Base-by-base conservation (phyloP, 2,797 vertebrate genomes). In the Antrozous pallidus region DNA sequence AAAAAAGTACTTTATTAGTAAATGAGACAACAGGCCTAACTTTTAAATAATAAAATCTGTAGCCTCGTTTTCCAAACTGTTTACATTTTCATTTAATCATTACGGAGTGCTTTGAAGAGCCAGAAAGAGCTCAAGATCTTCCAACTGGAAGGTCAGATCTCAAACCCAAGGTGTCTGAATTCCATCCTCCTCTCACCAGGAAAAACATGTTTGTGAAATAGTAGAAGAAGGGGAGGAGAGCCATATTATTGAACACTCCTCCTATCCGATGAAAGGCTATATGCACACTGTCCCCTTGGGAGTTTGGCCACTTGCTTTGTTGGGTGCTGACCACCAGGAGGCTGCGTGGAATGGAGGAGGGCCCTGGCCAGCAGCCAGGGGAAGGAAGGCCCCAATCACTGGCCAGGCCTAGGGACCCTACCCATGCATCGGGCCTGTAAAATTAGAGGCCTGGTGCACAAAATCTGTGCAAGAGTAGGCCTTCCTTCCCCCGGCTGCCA, bases 161-260 rank as follows among this genome's bases (percentile, higher is more conserved):
- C n/a, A 93, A 56, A 93, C 18, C 20, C 75, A 94, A 26, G 22
- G 8, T 83, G 69, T 90, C 54, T 89, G 79, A 75, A 84, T 33
- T 69, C 38, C 71, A 87, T 4, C 74, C 2, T 63, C 49, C 38
- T 83, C 33, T 90, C 73, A 61, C n/a, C 74, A 63, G 69, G 65
- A 73, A 36, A 58, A 61, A 31, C 36, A 77, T 36, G 36, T 73
- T 77, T n/a, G 69, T 71, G 31, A 73, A 67, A 82, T 14, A 79
- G 67, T 70, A 93, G 26, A 87, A 31, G 79, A 58, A 1, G 16
- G 63, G 58, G 12, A 31, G 51, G 31, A 22, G 17, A 13, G 10
- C 63, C 40, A 70, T 45, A 74, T 56, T 74, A 74, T 22, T 87
- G 58, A 61, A 61, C 2, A 12, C 26, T 31, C 58, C 28, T 31